These are phyloP conservation scores for Corvus moneduloides DNA, from an alignment of 2,113 vertebrate species.

Conservation along the genomic window DNA sequence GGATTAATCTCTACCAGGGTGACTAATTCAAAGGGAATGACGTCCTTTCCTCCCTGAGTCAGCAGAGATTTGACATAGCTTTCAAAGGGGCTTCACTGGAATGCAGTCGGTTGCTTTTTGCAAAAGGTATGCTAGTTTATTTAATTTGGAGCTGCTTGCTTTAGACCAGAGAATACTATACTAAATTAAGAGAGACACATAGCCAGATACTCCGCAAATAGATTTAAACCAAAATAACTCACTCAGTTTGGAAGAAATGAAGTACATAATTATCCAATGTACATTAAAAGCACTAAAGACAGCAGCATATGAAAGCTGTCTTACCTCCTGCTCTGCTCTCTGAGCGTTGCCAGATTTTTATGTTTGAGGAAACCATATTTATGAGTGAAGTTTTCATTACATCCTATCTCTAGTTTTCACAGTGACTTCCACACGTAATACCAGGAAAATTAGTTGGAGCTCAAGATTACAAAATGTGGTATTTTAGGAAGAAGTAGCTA, in stretches of 20 bases:
- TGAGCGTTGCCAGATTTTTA: conserved; percentile 41
- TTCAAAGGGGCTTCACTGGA: conserved; percentile 60
- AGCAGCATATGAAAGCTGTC: conserved; percentile 62
- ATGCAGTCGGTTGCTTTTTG: conserved; percentile 46
- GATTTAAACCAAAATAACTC: conserved; percentile 41
- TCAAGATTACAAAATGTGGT: not conserved
- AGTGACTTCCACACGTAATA: conserved; percentile 1
- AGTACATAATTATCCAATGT: conserved; percentile 18
- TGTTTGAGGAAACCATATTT: conserved; percentile 61
- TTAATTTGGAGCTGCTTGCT: not conserved
- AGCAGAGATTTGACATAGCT: conserved; percentile 38
- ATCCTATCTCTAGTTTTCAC: conserved; percentile 15
- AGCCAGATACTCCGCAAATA: conserved; percentile 47
- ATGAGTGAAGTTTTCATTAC: conserved; percentile 43
- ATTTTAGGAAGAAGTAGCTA: not conserved
- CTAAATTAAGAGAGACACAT: conserved; percentile 11
- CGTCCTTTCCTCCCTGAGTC: conserved; percentile 57
- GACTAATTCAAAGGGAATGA: conserved; percentile 71
- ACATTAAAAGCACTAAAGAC: conserved; percentile 44
- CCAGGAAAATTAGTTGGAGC: not conserved
- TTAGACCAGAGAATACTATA: not conserved
- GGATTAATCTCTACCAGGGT: conserved; percentile 72
- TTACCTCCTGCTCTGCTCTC: conserved; percentile 41
- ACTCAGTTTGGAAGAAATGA: conserved; percentile 43
- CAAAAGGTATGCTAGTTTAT: conserved; percentile 9